Conservation (phyloP, 1,140 invertebrate species). For the Euglossa dilemma region DNA sequence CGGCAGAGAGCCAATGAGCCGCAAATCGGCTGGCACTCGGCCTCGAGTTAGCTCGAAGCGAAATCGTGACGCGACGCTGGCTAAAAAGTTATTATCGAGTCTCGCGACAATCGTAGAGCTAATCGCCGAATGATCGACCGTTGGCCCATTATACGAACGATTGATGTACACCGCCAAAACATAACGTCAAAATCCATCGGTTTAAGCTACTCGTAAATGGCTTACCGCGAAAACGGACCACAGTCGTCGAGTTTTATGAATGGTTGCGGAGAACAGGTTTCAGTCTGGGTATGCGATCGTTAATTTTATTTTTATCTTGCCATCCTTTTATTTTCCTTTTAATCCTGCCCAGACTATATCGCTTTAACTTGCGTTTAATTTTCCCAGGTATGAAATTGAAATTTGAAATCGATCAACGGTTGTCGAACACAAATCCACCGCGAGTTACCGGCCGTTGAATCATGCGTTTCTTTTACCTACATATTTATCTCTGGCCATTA, state of each 20-base stretch:
- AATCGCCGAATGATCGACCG: not conserved
- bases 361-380: not conserved
- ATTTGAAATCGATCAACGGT: not conserved
- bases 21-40: slow-evolving; percentile 73
- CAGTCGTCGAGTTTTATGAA: slow-evolving; percentile 37
- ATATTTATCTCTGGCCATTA: not conserved
- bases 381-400: not conserved
- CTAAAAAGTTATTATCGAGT: not conserved
- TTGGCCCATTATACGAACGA: not conserved
- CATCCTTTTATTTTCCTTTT: slow-evolving; percentile 30
- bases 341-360: not conserved
- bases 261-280: slow-evolving; percentile 30
- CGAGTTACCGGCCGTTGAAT: no score
- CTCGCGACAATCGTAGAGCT: slow-evolving; percentile 5
- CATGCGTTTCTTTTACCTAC: not conserved
- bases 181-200: not conserved
- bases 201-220: not conserved
- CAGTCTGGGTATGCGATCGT: not conserved
- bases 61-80: not conserved
- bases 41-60: slow-evolving; percentile 50
- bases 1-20: slow-evolving; percentile 70
- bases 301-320: slow-evolving; percentile 25
- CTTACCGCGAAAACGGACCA: not conserved
- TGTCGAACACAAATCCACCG: not conserved
- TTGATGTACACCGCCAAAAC: slow-evolving; percentile 16